Evolutionary conservation across 2,888 invertebrate genomes (phyloP).

Genomic region (Phaedon cochleariae): DNA sequence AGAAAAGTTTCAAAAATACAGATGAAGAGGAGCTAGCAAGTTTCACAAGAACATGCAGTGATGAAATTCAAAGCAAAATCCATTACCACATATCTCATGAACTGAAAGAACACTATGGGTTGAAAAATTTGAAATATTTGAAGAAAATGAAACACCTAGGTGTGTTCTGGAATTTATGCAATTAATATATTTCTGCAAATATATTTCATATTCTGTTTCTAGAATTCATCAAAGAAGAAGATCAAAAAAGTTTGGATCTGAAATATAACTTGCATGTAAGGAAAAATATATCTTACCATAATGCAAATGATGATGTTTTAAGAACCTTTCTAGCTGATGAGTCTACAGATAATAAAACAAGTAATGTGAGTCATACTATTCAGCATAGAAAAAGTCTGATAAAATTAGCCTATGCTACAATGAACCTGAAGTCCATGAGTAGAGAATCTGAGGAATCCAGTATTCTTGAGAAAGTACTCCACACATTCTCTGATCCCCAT

Average conservation of each 20-base stretch:
- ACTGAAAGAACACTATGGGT: constrained; percentile 12
- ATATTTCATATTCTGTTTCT: constrained; percentile 7
- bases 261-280: constrained; percentile 29
- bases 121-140: constrained; percentile 25
- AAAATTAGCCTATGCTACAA: constrained; percentile 35
- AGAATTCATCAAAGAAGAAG: constrained; percentile 36
- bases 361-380: not conserved
- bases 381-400: constrained; percentile 35
- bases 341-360: not conserved
- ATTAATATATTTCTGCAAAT: no score
- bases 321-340: constrained; percentile 25
- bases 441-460: constrained; percentile 14
- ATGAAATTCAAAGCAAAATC: constrained; percentile 20
- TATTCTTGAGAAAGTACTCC: constrained; percentile 33
- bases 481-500: constrained; percentile 24
- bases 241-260: constrained; percentile 28
- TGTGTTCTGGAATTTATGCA: not conserved
- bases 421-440: constrained; percentile 20
- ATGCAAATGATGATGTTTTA: constrained; percentile 33
- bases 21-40: constrained; percentile 18
- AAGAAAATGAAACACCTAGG: constrained; percentile 21
- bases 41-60: constrained; percentile 14
- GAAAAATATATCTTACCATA: constrained; percentile 32
- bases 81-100: constrained; percentile 15
- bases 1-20: constrained; percentile 3